A percentile compares a stretch with the other conserved stretches of the same genome.
Evolutionary conservation across 2,113 vertebrate genomes (phyloP).

Genomic region (Pavo muticus): DNA sequence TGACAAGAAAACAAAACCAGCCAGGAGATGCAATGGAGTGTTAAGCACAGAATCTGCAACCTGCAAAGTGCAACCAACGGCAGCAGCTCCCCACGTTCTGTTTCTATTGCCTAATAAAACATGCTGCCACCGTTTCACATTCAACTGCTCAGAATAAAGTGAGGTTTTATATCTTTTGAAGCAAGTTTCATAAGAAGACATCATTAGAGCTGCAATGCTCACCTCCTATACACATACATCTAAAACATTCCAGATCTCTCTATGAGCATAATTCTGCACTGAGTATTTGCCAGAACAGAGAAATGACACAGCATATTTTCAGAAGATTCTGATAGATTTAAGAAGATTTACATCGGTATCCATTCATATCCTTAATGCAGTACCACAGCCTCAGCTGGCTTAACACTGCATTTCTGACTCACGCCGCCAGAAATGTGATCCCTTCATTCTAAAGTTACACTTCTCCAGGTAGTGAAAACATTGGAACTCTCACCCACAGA

Average conservation of each 20-base stretch:
- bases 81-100: accelerated
- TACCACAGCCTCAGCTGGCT: background rate
- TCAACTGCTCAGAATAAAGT: background rate
- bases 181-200: background rate
- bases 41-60: background rate
- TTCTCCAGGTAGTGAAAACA: background rate
- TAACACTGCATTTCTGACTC: background rate
- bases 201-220: background rate
- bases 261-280: background rate
- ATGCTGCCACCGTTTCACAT: background rate
- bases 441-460: background rate
- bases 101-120: background rate
- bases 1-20: background rate
- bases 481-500: background rate
- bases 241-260: background rate
- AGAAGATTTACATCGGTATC: background rate
- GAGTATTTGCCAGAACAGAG: background rate
- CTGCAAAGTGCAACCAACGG: background rate
- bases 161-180: background rate
- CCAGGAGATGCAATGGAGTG: accelerated
- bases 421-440: background rate
- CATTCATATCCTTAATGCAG: background rate
- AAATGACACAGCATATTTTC: background rate
- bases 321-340: background rate
- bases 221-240: background rate